Evolutionary conservation across 2,113 vertebrate species (phyloP).

Genomic region (Tor tambroides): DNA sequence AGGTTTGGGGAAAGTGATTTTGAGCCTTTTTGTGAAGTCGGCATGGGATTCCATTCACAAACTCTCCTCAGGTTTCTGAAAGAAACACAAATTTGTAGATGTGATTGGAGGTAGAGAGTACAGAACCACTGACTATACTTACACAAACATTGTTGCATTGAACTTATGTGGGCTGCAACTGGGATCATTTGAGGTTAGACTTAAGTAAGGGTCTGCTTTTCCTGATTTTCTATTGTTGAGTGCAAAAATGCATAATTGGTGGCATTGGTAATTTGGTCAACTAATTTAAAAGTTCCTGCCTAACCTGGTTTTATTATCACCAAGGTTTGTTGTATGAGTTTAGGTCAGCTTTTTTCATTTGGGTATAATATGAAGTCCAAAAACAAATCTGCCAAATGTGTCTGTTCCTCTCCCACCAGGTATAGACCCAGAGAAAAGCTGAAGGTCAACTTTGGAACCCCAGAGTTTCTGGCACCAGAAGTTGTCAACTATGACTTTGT

Average conservation of each 20-base stretch:
- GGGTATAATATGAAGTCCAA: not conserved
- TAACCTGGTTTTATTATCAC: not conserved
- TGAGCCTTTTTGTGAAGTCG: not conserved
- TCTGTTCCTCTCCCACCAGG: constrained; percentile 67
- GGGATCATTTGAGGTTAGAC: not conserved
- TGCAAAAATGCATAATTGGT: not conserved
- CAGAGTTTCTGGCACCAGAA: constrained; percentile 89
- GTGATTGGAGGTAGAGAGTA: not conserved
- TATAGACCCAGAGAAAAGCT: constrained; percentile 89
- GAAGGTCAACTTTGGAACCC: constrained; percentile 90
- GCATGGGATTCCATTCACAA: not conserved
- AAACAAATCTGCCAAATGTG: not conserved
- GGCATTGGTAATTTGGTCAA: not conserved
- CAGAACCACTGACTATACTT: not conserved
- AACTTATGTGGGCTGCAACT: not conserved
- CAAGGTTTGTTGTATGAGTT: not conserved
- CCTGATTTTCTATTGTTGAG: not conserved
- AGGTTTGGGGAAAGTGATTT: not conserved
- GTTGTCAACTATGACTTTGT: constrained; percentile 93
- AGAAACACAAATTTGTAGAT: not conserved
- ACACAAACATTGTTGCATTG: not conserved
- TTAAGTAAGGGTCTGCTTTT: not conserved
- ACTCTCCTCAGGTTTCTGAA: not conserved
- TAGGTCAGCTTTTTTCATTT: not conserved
- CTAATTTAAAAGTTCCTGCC: not conserved